Percentiles rank a stretch among this genome's conserved stretches.
Evolutionary conservation across 2,888 invertebrate species (phyloP).

Genomic region (Pammene aurita): DNA sequence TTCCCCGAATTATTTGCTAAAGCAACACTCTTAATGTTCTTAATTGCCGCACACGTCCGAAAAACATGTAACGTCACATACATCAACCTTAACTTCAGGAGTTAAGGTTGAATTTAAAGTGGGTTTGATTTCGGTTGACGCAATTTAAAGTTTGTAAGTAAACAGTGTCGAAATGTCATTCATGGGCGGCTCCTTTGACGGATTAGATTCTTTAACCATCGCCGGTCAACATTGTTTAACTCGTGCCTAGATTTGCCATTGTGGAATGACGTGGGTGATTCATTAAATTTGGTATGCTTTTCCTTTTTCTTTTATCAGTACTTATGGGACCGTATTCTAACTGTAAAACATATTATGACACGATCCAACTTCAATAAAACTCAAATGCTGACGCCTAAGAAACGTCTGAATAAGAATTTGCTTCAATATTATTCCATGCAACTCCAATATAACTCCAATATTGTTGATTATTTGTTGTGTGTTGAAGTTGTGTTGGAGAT

Average conservation of each 20-base stretch:
- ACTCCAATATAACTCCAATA: too few species aligned
- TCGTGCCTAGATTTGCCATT: conserved; percentile 73
- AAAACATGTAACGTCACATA: conserved; percentile 20
- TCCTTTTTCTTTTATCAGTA: too few species aligned
- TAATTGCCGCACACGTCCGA: conserved; percentile 44
- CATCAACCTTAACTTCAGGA: conserved; percentile 42
- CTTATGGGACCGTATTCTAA: too few species aligned
- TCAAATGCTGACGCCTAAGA: too few species aligned
- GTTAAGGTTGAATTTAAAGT: conserved; percentile 51
- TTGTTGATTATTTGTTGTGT: too few species aligned
- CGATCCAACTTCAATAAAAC: too few species aligned
- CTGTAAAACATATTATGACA: too few species aligned
- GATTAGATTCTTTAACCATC: conserved; percentile 78
- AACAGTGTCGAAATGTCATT: conserved; percentile 70
- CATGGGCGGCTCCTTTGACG: conserved; percentile 70
- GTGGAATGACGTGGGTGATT: conserved; percentile 50
- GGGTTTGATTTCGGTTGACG: conserved; percentile 33
- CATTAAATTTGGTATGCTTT: too few species aligned
- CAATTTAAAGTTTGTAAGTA: conserved; percentile 55
- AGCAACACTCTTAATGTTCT: conserved; percentile 74
- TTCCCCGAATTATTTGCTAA: conserved; percentile 80
- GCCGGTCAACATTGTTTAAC: conserved; percentile 61
- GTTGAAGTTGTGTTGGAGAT: too few species aligned
- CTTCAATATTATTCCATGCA: too few species aligned
- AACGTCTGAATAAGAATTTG: too few species aligned